phyloP scores from a whole-genome alignment of 2,888 invertebrate species.

The Temnothorax rugatulus region DNA sequence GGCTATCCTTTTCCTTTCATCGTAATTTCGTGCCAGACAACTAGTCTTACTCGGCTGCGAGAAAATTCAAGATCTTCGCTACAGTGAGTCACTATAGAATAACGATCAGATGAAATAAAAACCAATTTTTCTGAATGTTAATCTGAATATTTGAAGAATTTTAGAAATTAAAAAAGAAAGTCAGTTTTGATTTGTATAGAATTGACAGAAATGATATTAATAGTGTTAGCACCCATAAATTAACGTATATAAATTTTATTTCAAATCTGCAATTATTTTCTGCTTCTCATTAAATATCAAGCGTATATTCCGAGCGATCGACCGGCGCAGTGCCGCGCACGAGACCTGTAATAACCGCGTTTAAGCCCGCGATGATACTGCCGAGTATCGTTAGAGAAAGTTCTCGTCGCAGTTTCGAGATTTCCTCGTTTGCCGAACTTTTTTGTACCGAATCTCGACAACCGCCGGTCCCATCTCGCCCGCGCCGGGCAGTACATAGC shows the following conservation, averaged over 20 bases:
- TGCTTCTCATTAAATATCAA: conserved; percentile 5
- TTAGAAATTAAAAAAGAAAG: not conserved
- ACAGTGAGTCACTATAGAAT: not conserved
- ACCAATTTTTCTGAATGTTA: not conserved
- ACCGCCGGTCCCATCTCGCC: conserved; percentile 58
- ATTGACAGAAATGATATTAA: not conserved
- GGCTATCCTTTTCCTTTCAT: conserved; percentile 76
- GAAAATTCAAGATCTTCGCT: conserved; percentile 39
- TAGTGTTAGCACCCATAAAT: not conserved
- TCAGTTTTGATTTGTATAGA: not conserved
- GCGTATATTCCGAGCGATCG: not conserved
- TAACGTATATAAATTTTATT: not conserved
- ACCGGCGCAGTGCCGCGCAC: not conserved
- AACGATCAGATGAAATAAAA: not conserved
- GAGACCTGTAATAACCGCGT: conserved; percentile 61
- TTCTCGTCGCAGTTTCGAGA: conserved; percentile 66
- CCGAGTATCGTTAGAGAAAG: conserved; percentile 60
- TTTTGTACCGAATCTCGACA: conserved; percentile 66
- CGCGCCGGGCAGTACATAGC: conserved; percentile 68
- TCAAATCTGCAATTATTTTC: not conserved
- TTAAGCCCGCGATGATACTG: conserved; percentile 65
- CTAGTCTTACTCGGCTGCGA: conserved; percentile 24
- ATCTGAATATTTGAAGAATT: not conserved
- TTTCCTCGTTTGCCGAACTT: conserved; percentile 70
- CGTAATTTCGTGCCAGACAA: conserved; percentile 60